Evolutionary conservation across 2,113 vertebrate species (phyloP), one percentile per base, ranked within the genome.

Genomic region (Falcunculus frontatus): DNA sequence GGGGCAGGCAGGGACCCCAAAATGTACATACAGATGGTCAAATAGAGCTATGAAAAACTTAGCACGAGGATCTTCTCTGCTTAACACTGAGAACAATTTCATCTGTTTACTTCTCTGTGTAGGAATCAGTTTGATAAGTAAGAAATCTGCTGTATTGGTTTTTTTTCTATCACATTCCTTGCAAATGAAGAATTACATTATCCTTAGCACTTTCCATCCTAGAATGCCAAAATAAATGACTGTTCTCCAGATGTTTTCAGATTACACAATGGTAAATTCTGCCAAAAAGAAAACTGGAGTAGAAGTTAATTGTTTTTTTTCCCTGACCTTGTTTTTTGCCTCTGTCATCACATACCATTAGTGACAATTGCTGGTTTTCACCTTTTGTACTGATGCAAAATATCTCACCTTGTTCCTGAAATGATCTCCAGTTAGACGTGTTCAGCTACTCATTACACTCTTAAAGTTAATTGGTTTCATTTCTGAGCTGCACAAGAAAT

Each of bases 401-500:
- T 15, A 13, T 1, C 55, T 86, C 20, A 2, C 32, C 13, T 42
- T 11, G n/a, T 49, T 91, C n/a, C 65, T n/a, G 21, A 69, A 82
- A 41, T 9, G 21, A 11, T 35, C 27, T 80, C 70, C 44, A 16
- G 21, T 30, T n/a, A 56, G 21, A 39, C 0, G 0, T 3, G 7
- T 9, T 32, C 42, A 16, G 26, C 69, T 75, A 59, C 23, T 26
- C 41, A 16, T 42, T 29, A 70, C n/a, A 37, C 42, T n/a, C 57
- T 17, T 49, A 3, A 42, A 49, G 14, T 46, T 63, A 74, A 41
- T 25, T 18, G 30, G 13, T 37, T 87, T 84, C 18, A 22, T 50
- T 92, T 85, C 78, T 67, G 5, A 95, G 46, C 78, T 73, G 74
- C 56, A 62, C 11, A 2, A 81, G 35, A 67, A 56, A n/a, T 33